These are phyloP conservation scores for Drosophila mettleri DNA, from an alignment of 2,888 invertebrate species.

Conservation along the genomic window DNA sequence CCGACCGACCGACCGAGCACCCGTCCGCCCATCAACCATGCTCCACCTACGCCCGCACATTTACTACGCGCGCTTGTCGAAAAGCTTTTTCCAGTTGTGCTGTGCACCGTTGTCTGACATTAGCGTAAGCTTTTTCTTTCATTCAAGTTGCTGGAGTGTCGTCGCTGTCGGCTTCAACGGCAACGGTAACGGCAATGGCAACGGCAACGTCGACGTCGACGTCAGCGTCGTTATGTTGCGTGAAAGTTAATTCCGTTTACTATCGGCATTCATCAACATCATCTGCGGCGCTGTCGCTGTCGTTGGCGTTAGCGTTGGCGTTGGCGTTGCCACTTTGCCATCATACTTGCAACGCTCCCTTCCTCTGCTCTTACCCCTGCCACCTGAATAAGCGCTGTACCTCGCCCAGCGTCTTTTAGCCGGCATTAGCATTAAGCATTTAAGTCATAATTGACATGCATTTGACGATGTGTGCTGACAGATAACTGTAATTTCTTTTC, in stretches of 20 bases:
- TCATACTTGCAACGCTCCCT: constrained; percentile 3
- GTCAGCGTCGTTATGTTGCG: constrained; percentile 65
- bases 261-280: constrained; percentile 80
- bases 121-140: constrained; percentile 78
- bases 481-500: constrained; percentile 63
- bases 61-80: constrained; percentile 77
- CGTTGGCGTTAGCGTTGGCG: constrained; percentile 11
- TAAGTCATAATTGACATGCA: constrained; percentile 80
- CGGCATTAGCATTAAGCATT: constrained; percentile 76
- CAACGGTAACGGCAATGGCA: constrained; percentile 25
- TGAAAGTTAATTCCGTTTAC: constrained; percentile 81
- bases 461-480: constrained; percentile 76
- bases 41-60: constrained; percentile 52
- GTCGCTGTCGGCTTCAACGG: constrained; percentile 16
- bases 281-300: constrained; percentile 57
- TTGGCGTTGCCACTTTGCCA: constrained; percentile 61
- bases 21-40: constrained; percentile 7
- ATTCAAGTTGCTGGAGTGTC: constrained; percentile 71
- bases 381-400: constrained; percentile 26
- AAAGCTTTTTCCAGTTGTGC: constrained; percentile 71
- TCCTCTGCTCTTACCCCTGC: neutral
- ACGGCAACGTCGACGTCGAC: constrained; percentile 26
- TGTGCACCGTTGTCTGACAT: constrained; percentile 63
- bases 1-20: neutral
- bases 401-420: constrained; percentile 42